Conservation (phyloP, 1,140 invertebrate species). For the Zaprionus lachaisei region DNA sequence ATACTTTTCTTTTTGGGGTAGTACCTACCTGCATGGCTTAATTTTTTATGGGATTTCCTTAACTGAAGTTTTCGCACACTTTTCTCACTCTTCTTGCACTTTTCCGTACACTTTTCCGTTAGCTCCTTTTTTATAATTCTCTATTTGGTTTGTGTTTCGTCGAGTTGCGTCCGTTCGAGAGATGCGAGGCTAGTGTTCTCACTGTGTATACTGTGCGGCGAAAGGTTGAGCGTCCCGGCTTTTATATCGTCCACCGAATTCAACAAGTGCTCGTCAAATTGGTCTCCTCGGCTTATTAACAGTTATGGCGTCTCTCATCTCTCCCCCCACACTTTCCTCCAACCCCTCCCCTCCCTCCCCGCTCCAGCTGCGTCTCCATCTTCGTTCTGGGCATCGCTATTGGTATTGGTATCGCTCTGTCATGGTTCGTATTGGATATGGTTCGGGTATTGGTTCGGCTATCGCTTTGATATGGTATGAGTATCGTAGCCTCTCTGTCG, state of each 20-base stretch:
- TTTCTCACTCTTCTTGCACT: conserved; percentile 16
- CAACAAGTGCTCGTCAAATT: conserved; percentile 69
- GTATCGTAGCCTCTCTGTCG: not conserved
- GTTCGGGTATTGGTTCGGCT: conserved; percentile 14
- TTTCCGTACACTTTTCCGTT: conserved; percentile 2
- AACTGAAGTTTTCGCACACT: not conserved
- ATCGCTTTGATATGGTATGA: not conserved
- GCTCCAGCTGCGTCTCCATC: not conserved
- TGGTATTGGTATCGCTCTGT: conserved; percentile 1
- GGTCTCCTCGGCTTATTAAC: conserved; percentile 66
- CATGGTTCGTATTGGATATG: not conserved
- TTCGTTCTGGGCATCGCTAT: conserved; percentile 27
- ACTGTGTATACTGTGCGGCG: conserved; percentile 60
- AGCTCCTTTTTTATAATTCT: not conserved
- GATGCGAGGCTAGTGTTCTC: conserved; percentile 67
- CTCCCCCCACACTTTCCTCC: not conserved
- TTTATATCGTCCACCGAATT: conserved; percentile 73
- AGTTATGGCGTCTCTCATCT: conserved; percentile 60
- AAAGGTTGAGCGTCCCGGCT: conserved; percentile 76
- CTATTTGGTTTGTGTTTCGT: conserved; percentile 13
- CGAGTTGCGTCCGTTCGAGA: conserved; percentile 56
- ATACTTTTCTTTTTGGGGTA: not conserved
- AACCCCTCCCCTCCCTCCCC: not conserved
- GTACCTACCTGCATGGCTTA: conserved; percentile 19
- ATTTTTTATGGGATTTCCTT: not conserved